Conservation (phyloP, 2,888 invertebrate species). For the Sialis fuliginosa region DNA sequence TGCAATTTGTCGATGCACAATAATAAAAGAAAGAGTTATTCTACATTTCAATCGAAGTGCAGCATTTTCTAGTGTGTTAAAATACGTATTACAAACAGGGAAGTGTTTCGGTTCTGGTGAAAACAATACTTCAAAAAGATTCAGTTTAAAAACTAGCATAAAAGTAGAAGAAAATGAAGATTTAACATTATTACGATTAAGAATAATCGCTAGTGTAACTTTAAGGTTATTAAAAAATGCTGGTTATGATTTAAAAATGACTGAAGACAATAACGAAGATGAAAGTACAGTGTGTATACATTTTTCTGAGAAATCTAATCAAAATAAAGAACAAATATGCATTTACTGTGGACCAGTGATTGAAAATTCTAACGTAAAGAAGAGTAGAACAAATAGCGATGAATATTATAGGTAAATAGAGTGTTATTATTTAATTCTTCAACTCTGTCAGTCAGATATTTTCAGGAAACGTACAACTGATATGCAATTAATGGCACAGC, state of each 20-base stretch:
- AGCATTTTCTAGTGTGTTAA: slow-evolving; percentile 14
- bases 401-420: slow-evolving; percentile 32
- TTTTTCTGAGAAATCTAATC: slow-evolving; percentile 26
- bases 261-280: slow-evolving; percentile 18
- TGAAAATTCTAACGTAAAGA: slow-evolving; percentile 35
- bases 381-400: slow-evolving; percentile 25
- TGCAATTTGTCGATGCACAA: slow-evolving; percentile 23
- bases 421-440: too few species aligned
- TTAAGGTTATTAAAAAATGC: slow-evolving; percentile 22
- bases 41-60: slow-evolving; percentile 31
- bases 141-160: not conserved
- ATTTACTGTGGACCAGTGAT: slow-evolving; percentile 41
- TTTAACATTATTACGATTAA: slow-evolving; percentile 21
- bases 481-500: slow-evolving; percentile 46
- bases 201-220: slow-evolving; percentile 20
- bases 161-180: slow-evolving; percentile 14
- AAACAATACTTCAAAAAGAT: not conserved
- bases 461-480: slow-evolving; percentile 38
- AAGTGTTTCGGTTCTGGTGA: not conserved
- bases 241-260: slow-evolving; percentile 14
- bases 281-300: slow-evolving; percentile 17
- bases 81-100: slow-evolving; percentile 8
- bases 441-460: not conserved
- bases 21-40: slow-evolving; percentile 28
- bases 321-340: slow-evolving; percentile 15